These are phyloP conservation scores for Tonatia bakeri DNA, from an alignment of 2,113 vertebrate species.

Conservation along the genomic window DNA sequence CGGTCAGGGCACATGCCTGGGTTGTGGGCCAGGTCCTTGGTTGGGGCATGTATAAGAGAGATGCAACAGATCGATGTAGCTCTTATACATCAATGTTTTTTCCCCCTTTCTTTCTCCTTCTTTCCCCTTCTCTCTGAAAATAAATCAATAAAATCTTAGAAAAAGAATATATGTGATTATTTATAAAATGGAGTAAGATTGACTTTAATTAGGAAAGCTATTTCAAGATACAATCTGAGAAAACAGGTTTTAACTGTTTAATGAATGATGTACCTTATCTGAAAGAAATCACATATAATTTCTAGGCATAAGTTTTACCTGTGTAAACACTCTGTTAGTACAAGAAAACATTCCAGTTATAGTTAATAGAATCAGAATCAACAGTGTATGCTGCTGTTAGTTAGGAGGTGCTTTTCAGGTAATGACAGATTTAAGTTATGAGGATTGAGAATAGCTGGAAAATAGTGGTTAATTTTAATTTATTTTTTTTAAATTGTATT, in stretches of 20 bases:
- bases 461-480: conserved; percentile 4
- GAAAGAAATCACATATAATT: conserved; percentile 23
- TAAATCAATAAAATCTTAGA: too few relatives aligned
- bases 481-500: too few relatives aligned
- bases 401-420: neutral
- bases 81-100: too few relatives aligned
- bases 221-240: neutral
- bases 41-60: too few relatives aligned
- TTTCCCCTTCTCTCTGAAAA: too few relatives aligned
- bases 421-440: neutral
- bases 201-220: neutral
- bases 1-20: too few relatives aligned
- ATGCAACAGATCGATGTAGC: too few relatives aligned
- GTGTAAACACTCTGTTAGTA: neutral
- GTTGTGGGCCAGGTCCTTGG: too few relatives aligned
- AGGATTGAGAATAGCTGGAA: neutral
- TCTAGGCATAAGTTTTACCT: neutral
- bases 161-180: neutral
- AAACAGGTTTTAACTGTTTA: neutral
- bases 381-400: neutral
- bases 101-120: too few relatives aligned
- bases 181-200: neutral
- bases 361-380: neutral
- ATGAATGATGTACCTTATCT: neutral
- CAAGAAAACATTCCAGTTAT: neutral